Conservation (phyloP, 2,113 vertebrate genomes). For the Pionites leucogaster region DNA sequence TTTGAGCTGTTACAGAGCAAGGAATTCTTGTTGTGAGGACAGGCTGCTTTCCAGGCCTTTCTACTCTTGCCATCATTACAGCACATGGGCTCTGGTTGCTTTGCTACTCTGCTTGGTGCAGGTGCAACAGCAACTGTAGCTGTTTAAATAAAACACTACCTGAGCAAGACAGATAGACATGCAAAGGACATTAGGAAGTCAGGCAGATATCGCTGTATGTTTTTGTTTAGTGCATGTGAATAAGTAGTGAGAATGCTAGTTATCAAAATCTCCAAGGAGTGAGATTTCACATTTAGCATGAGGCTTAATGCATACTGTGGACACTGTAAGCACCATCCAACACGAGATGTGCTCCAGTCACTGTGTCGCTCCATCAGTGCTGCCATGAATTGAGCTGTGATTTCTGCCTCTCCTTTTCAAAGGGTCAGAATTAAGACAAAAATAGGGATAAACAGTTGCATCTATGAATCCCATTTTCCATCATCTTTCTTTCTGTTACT, state of each 20-base stretch:
- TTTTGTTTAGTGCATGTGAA: neutral
- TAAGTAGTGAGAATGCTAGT: neutral
- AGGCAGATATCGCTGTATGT: neutral
- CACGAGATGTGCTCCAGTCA: neutral
- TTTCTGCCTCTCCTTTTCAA: neutral
- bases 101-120: neutral
- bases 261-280: neutral
- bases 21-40: neutral
- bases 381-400: neutral
- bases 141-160: neutral
- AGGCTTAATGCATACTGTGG: neutral
- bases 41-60: neutral
- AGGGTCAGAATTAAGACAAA: neutral
- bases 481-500: neutral
- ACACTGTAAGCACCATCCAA: neutral
- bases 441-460: neutral
- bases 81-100: neutral
- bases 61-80: neutral
- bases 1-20: neutral
- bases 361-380: too few relatives aligned
- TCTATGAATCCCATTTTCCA: neutral
- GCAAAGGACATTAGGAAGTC: neutral
- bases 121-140: neutral
- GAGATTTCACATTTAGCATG: neutral
- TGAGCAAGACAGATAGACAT: neutral